Percentiles rank a stretch among this genome's conserved stretches.
Conservation (phyloP, 2,113 vertebrate genomes). For the Hippocampus abdominalis region DNA sequence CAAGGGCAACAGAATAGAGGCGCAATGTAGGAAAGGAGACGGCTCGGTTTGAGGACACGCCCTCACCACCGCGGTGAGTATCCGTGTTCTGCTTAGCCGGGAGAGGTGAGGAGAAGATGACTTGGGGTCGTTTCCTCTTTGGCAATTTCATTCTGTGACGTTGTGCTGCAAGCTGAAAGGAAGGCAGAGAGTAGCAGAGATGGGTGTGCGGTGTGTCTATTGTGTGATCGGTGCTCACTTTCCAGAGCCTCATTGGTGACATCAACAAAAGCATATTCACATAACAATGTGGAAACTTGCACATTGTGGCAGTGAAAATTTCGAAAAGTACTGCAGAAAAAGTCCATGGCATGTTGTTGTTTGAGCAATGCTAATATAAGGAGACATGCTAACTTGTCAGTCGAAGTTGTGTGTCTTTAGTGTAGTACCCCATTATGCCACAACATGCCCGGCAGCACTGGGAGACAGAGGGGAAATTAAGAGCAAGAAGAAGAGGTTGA, state of each 20-base stretch:
- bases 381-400: no score
- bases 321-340: background rate
- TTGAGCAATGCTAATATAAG: background rate
- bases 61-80: constrained; percentile 35
- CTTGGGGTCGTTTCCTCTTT: constrained; percentile 50
- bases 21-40: background rate
- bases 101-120: constrained; percentile 26
- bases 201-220: constrained; percentile 35
- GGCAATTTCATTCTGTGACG: constrained; percentile 76
- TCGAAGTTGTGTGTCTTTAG: no score
- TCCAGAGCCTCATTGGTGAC: constrained; percentile 48
- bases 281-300: background rate
- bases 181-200: constrained; percentile 37
- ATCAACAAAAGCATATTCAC: background rate
- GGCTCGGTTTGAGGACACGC: constrained; percentile 7
- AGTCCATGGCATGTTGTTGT: background rate
- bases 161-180: constrained; percentile 81
- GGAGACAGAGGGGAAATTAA: no score
- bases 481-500: no score
- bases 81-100: constrained; percentile 61
- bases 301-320: background rate
- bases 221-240: constrained; percentile 28
- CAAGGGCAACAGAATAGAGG: constrained; percentile 28
- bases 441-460: no score
- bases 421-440: no score